Conservation (phyloP, 2,888 invertebrate genomes). For the Cheilosia grossa region DNA sequence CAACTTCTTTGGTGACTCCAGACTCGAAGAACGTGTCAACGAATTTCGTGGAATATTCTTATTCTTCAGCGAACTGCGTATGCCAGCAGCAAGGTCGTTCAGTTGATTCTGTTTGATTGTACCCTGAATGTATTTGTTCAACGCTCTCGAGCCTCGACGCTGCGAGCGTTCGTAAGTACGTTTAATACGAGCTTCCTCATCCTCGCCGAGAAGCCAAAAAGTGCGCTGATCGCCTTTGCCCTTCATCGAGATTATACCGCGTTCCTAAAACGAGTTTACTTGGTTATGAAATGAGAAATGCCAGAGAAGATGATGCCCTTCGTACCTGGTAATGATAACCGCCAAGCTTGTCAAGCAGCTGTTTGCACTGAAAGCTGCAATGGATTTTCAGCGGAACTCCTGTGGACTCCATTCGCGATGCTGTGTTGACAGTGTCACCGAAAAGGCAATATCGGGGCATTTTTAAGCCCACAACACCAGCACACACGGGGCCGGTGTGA, state of each 20-base stretch:
- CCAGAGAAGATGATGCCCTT: background rate
- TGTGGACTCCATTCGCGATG: constrained; percentile 93
- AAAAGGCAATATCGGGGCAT: constrained; percentile 97
- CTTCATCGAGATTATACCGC: constrained; percentile 91
- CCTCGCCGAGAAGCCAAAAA: constrained; percentile 92
- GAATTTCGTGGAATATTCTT: constrained; percentile 85
- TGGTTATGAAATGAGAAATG: constrained; percentile 1
- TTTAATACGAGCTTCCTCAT: constrained; percentile 85
- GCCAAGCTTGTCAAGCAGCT: constrained; percentile 88
- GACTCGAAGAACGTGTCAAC: constrained; percentile 89
- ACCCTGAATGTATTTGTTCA: constrained; percentile 82
- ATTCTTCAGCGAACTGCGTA: constrained; percentile 89
- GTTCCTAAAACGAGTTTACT: constrained; percentile 85
- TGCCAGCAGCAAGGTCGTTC: constrained; percentile 80
- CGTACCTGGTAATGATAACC: constrained; percentile 86
- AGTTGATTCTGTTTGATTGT: constrained; percentile 80
- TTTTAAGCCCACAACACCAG: constrained; percentile 95
- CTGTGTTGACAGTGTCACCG: constrained; percentile 96
- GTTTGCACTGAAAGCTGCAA: constrained; percentile 90
- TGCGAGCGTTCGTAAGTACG: constrained; percentile 85
- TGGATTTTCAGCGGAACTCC: constrained; percentile 93
- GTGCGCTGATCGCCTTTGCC: constrained; percentile 93
- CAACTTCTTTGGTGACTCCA: constrained; percentile 92
- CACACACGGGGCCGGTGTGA: constrained; percentile 96
- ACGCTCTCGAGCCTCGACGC: constrained; percentile 83